phyloP scores from a whole-genome alignment of 2,797 vertebrate genomes.

The Melanogrammus aeglefinus region DNA sequence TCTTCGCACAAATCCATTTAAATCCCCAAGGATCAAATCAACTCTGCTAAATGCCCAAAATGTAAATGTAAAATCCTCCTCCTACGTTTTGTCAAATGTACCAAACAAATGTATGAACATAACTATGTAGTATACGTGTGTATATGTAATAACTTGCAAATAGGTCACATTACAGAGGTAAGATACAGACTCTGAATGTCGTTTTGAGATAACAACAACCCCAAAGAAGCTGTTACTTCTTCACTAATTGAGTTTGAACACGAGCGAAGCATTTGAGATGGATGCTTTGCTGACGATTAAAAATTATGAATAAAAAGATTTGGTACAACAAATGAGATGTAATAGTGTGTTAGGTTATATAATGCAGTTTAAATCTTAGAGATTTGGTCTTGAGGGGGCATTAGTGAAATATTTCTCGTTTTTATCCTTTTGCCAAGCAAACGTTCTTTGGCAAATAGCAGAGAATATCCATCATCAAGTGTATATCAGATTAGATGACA shows the following conservation, averaged over 20 bases:
- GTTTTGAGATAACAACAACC: neutral
- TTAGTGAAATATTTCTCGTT: constrained; percentile 32
- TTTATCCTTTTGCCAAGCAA: neutral
- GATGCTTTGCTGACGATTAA: neutral
- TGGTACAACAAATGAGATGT: neutral
- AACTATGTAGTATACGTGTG: neutral
- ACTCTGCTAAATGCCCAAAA: no score
- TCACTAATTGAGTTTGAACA: neutral
- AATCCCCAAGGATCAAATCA: neutral
- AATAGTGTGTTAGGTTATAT: neutral
- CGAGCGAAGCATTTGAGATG: neutral
- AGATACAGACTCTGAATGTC: neutral
- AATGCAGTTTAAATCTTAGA: neutral
- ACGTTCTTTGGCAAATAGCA: neutral
- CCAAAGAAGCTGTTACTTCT: neutral
- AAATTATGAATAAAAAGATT: neutral
- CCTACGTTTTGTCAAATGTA: neutral
- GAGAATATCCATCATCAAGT: constrained; percentile 14
- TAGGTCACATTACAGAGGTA: neutral
- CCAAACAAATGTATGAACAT: neutral
- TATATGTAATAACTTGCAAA: constrained; percentile 4
- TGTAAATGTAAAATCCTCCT: neutral
- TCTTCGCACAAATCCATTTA: neutral
- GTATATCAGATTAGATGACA: constrained; percentile 16
- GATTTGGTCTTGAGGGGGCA: neutral